Evolutionary conservation across 2,888 invertebrate species (phyloP), one percentile per base, ranked within the genome.

Genomic region (Ferrisia virgata): DNA sequence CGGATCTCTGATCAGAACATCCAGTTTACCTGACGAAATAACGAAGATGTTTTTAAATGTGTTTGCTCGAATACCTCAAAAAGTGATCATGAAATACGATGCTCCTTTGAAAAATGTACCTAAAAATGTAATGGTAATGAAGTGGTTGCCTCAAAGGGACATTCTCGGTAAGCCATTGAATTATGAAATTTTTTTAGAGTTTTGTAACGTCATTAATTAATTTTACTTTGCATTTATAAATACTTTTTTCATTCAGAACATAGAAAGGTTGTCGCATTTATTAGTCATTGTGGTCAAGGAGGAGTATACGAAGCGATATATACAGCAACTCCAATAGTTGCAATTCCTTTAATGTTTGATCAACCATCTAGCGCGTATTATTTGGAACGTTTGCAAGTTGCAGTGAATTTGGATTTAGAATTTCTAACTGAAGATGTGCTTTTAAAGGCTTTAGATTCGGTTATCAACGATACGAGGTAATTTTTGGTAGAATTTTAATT

Each of bases 211-310:
- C n/a, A n/a, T n/a, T n/a, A n/a, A n/a, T n/a, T n/a, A n/a, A n/a
- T n/a, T n/a, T n/a, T n/a, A n/a, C n/a, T n/a, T n/a, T n/a, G n/a
- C n/a, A n/a, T n/a, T 39, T 39, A 31, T 36, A 4, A 8, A 11
- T 13, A 15, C 64, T 13, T 31, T 36, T 78, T 33, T 39, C 11
- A n/a, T 39, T 47, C 28, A 82, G 82, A 31, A 22, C 82, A 82
- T n/a, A 69, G 22, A 18, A 82, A 82, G 9, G 82, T 82, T 0
- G 22, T 64, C n/a, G 64, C 5, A 22, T 82, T 82, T 18, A 82
- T 82, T 2, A 82, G 82, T 31, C 82, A 82, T 43, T 82, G 82
- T 76, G 82, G 82, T 43, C 25, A 39, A 18, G 69, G 76, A 36
- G 69, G 76, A 18, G 36, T 31, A 18, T 82, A 76, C 15, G 82